These are phyloP conservation scores for Charina bottae DNA, from an alignment of 2,113 vertebrate species.

Conservation along the genomic window DNA sequence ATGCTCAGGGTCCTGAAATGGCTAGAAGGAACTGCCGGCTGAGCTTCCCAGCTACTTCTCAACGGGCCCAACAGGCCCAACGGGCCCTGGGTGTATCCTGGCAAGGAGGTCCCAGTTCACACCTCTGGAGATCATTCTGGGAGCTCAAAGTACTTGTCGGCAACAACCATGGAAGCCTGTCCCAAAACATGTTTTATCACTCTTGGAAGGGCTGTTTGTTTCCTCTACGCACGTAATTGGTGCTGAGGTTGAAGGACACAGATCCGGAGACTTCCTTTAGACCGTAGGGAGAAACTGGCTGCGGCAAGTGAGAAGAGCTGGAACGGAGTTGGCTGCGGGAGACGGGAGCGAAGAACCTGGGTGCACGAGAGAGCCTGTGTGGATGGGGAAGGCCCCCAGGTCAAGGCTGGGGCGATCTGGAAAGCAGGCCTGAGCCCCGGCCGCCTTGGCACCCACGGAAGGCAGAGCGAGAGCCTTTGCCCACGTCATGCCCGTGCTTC, in stretches of 20 bases:
- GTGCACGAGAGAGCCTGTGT: neutral
- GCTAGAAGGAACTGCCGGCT: neutral
- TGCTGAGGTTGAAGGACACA: neutral
- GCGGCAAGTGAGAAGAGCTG: too few species aligned
- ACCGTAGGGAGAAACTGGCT: too few species aligned
- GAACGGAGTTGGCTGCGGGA: neutral
- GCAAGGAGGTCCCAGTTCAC: neutral
- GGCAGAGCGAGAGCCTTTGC: too few species aligned
- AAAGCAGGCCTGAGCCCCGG: neutral
- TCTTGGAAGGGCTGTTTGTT: too few species aligned
- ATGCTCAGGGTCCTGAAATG: neutral
- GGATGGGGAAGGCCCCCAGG: neutral
- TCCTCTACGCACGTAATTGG: too few species aligned
- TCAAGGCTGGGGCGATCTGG: neutral
- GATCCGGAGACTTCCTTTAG: neutral
- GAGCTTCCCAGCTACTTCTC: neutral
- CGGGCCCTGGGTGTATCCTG: neutral
- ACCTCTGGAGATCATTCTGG: neutral
- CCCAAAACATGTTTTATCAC: neutral
- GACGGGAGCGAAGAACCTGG: neutral
- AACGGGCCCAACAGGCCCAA: neutral
- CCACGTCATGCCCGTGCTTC: too few species aligned
- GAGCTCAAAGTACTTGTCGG: neutral
- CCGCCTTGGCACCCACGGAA: too few species aligned
- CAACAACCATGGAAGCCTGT: neutral